Evolutionary conservation across 2,888 invertebrate species (phyloP), one percentile per base, ranked within the genome.

Genomic region (Nephrotoma appendiculata): DNA sequence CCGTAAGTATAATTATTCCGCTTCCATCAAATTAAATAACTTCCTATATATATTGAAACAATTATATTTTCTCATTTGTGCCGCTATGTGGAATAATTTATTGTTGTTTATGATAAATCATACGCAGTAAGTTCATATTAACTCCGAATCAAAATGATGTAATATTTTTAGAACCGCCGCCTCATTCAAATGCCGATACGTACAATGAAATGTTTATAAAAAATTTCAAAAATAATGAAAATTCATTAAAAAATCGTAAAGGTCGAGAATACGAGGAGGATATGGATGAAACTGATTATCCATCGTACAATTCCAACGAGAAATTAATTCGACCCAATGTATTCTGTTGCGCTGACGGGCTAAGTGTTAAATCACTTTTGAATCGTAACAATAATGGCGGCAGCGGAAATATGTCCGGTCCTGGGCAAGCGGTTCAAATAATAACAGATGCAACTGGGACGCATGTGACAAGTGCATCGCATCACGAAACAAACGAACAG

Each of bases 361-460:
- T 86, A 84, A 88, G 86, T 88, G 88, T 87, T 45, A 90, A 89
- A 92, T 88, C 90, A 86, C 41, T 89, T 9, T 87, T 88, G 19
- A 89, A 89, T 57, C 84, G 41, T 84, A 84, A 83, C 41, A 41
- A 83, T 41, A 84, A 42, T 84, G 6, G n/a, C 12, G 9, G 71
- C 31, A 31, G 71, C 12, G 71, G 71, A 9, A 71, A 71, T 71
- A 11, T 71, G 31, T 42, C n/a, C 5, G n/a, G 90, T 31, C 96
- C 96, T 0, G 96, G 96, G 1, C 95, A 95, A 90, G 95, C 95
- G 0, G 95, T 96, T 12, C 95, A 96, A 92, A 94, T 96, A 43
- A 92, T 95, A 89, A 94, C 94, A 86, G 93, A 93, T 87, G 91
- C 89, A 84, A 89, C 89, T 0, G 92, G 92, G 0, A 91, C 92